Evolutionary conservation across 2,888 invertebrate genomes (phyloP), one percentile per base, ranked within the genome.

Genomic region (Noctuana brunneofusca): DNA sequence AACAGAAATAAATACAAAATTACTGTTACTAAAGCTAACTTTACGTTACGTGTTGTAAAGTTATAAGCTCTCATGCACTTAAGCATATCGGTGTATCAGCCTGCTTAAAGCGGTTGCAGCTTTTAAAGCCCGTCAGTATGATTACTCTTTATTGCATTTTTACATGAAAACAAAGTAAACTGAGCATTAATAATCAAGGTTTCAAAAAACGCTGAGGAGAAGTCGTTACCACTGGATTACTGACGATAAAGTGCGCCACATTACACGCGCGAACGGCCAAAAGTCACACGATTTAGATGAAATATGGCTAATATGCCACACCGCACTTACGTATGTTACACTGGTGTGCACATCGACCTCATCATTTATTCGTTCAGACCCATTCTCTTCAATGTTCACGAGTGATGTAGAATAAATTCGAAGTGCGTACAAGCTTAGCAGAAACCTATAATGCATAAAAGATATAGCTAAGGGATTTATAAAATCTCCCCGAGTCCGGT

Each of bases 221-320:
- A 71, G 69, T 72, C 70, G 73, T 78, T 73, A 76, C 20, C 69
- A 68, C 71, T 65, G 65, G 81, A 83, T 84, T 83, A 83, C 78
- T 68, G 73, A 76, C 81, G 80, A 80, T 84, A 83, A 85, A 85
- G 77, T 79, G 79, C 72, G 80, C 73, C 69, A 79, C 84, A 83
- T 84, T 84, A 83, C 78, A 76, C 78, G 76, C 74, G 74, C 73
- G 74, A 79, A 75, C 75, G 79, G 74, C 74, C 74, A 76, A 75
- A 82, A 83, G 80, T 83, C 84, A 73, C 79, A 75, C 83, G 74
- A 83, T 84, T 84, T 80, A 82, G 76, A 82, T 84, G 86, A 84
- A 76, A 81, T 78, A 85, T 84, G 79, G 76, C 72, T 76, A 76
- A 75, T 79, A 81, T 80, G 78, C 75, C 72, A 75, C 75, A 78